These are phyloP conservation scores for Drosophila parabipectinata DNA, from an alignment of 1,140 invertebrate genomes.

Conservation along the genomic window DNA sequence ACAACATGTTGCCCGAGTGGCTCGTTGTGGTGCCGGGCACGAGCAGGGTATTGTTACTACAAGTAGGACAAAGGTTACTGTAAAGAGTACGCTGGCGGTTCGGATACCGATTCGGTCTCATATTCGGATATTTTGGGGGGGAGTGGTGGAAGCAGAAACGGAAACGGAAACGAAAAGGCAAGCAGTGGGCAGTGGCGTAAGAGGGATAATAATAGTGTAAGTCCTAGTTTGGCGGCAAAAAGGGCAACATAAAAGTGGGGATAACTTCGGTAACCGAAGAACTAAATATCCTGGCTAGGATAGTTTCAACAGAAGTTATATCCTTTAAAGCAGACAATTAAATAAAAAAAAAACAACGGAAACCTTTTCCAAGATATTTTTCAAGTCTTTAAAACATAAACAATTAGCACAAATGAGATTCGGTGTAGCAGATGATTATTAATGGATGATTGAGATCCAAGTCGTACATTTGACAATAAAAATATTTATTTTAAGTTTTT, in stretches of 20 bases:
- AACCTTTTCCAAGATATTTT: not conserved
- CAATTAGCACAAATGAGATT: slow-evolving; percentile 24
- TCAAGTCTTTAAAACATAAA: not conserved
- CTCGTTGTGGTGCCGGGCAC: slow-evolving; percentile 85
- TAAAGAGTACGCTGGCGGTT: slow-evolving; percentile 51
- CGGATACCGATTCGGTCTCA: slow-evolving; percentile 1
- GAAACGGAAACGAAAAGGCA: slow-evolving; percentile 43
- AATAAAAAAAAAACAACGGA: not conserved
- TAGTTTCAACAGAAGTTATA: not conserved
- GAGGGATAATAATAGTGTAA: slow-evolving; percentile 29
- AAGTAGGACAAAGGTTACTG: slow-evolving; percentile 82
- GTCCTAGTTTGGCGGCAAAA: slow-evolving; percentile 12
- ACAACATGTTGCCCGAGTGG: slow-evolving; percentile 84
- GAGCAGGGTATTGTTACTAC: slow-evolving; percentile 85
- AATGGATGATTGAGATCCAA: slow-evolving; percentile 19
- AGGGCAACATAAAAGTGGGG: not conserved
- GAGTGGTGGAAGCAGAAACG: slow-evolving; percentile 29
- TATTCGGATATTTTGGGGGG: not conserved
- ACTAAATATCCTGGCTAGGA: not conserved
- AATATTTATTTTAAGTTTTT: slow-evolving; percentile 35
- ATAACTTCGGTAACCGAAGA: slow-evolving; percentile 9
- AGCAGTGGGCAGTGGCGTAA: slow-evolving; percentile 19
- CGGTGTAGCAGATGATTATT: slow-evolving; percentile 9
- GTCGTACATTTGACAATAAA: slow-evolving; percentile 36
- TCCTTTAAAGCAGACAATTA: slow-evolving; percentile 1